Conservation (phyloP, 2,797 vertebrate genomes). For the Poeciliopsis infans region DNA sequence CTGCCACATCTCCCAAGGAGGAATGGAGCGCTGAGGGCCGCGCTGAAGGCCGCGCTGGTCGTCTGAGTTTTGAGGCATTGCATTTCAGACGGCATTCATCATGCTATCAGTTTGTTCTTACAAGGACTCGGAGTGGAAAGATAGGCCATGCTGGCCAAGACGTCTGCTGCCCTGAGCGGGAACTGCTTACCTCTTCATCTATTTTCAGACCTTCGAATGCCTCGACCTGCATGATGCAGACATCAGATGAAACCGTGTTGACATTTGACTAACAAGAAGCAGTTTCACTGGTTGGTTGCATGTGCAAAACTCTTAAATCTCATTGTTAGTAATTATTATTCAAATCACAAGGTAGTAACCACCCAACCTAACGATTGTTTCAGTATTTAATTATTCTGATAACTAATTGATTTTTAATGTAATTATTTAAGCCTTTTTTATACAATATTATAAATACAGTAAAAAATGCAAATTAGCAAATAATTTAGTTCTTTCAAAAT, state of each 20-base stretch:
- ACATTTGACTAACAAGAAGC: not conserved
- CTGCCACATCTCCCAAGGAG: constrained; percentile 2
- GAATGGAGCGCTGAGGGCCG: constrained; percentile 2
- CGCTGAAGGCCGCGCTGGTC: constrained; percentile 6
- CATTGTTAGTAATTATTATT: not conserved
- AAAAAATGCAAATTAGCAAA: too few species aligned
- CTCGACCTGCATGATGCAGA: constrained; percentile 18
- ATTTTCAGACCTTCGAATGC: constrained; percentile 42
- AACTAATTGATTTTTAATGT: too few species aligned
- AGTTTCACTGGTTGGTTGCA: not conserved
- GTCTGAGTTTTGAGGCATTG: constrained; percentile 32
- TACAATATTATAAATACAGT: too few species aligned
- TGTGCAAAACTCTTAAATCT: constrained; percentile 4
- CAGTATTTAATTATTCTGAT: too few species aligned
- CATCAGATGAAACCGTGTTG: not conserved
- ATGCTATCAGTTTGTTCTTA: constrained; percentile 48
- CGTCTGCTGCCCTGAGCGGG: constrained; percentile 12
- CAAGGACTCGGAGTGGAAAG: constrained; percentile 23
- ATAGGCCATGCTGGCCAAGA: constrained; percentile 18
- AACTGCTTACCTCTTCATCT: constrained; percentile 28
- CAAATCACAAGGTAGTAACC: constrained; percentile 2
- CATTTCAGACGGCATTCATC: constrained; percentile 56
- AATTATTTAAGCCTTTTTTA: too few species aligned
- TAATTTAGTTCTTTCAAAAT: too few species aligned
- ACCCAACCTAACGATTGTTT: not conserved